A percentile compares a stretch with the other conserved stretches of the same genome.
Conservation (phyloP, 1,140 invertebrate species). For the Aphelenchoides avenae region DNA sequence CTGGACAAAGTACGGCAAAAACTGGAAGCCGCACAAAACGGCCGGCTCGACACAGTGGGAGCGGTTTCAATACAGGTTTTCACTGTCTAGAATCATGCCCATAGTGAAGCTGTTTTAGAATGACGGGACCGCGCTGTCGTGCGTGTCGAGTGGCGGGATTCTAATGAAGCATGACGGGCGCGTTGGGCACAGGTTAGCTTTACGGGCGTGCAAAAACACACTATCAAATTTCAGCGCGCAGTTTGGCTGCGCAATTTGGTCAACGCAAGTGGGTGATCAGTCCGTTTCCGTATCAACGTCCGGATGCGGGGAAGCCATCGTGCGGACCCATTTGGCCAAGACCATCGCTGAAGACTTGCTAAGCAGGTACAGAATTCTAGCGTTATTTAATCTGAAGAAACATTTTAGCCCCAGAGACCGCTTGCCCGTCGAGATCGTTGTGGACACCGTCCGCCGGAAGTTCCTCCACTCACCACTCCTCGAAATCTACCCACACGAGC, state of each 20-base stretch:
- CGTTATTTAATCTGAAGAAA: background rate
- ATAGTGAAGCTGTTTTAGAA: constrained; percentile 8
- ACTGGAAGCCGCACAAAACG: constrained; percentile 1
- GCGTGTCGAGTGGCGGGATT: constrained; percentile 36
- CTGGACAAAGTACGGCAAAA: background rate
- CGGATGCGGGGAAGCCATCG: constrained; percentile 41
- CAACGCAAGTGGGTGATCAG: constrained; percentile 21
- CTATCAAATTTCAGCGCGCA: too few species aligned
- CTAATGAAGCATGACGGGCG: constrained; percentile 36
- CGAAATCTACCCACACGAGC: constrained; percentile 14
- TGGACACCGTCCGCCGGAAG: background rate
- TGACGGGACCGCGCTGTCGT: constrained; percentile 15
- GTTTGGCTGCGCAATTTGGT: constrained; percentile 39
- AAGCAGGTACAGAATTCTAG: background rate
- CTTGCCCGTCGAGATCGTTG: background rate
- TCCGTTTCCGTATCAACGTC: constrained; percentile 39
- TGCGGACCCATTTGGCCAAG: constrained; percentile 34
- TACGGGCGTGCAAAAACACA: too few species aligned
- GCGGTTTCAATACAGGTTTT: constrained; percentile 27
- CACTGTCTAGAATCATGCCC: background rate
- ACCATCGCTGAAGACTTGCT: constrained; percentile 19
- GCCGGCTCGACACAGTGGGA: constrained; percentile 38
- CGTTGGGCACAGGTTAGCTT: constrained; percentile 39
- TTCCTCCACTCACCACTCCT: constrained; percentile 18
- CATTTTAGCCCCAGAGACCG: background rate